Conservation (phyloP, 2,888 invertebrate genomes). For the Ctena decussata region DNA sequence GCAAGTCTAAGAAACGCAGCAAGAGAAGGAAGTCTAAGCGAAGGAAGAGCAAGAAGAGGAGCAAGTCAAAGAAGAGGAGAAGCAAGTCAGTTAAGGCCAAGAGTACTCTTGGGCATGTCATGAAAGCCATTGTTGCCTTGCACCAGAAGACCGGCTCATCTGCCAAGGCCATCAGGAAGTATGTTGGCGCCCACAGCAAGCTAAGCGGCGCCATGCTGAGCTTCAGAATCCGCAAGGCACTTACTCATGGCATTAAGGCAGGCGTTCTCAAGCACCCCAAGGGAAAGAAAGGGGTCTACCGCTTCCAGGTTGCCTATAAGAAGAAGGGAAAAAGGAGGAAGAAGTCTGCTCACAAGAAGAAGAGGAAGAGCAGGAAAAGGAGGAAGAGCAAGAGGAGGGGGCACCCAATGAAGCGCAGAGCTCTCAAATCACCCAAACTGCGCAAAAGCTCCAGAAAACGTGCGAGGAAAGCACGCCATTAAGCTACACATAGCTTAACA, state of each 20-base stretch:
- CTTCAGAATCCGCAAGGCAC: slow-evolving; percentile 44
- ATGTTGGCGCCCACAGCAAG: slow-evolving; percentile 58
- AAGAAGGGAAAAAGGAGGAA: neutral
- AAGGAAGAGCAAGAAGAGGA: slow-evolving; percentile 25
- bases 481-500: slow-evolving; percentile 39
- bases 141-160: slow-evolving; percentile 47
- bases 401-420: slow-evolving; percentile 17
- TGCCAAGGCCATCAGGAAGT: slow-evolving; percentile 56
- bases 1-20: slow-evolving; percentile 55
- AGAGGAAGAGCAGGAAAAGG: slow-evolving; percentile 25
- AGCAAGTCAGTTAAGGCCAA: neutral
- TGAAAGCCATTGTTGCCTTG: slow-evolving; percentile 39
- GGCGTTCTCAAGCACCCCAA: slow-evolving; percentile 12
- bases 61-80: neutral
- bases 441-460: slow-evolving; percentile 5
- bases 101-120: slow-evolving; percentile 14
- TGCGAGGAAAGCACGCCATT: slow-evolving; percentile 15
- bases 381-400: slow-evolving; percentile 22
- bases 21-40: slow-evolving; percentile 30
- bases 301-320: neutral
- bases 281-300: neutral
- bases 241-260: slow-evolving; percentile 37
- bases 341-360: slow-evolving; percentile 17
- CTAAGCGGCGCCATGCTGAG: slow-evolving; percentile 43
- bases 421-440: neutral